Evolutionary conservation across 2,113 vertebrate genomes (phyloP).

Genomic region (Saguinus midas): DNA sequence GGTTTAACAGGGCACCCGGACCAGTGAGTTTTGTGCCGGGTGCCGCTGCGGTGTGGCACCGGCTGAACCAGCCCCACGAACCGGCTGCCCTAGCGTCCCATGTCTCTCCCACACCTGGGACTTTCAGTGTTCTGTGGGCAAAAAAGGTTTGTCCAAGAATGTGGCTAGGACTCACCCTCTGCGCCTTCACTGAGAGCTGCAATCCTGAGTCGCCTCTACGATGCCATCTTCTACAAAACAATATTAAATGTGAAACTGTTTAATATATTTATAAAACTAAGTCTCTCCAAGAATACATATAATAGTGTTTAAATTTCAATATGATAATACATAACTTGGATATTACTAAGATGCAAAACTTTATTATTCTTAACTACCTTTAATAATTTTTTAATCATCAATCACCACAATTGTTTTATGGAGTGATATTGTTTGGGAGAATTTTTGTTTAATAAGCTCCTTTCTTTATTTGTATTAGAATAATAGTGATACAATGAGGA

Average conservation of each 20-base stretch:
- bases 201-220: too few species aligned
- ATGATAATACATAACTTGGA: neutral
- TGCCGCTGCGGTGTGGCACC: too few species aligned
- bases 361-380: neutral
- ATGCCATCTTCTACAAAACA: too few species aligned
- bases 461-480: constrained; percentile 76
- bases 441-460: constrained; percentile 69
- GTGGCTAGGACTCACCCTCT: too few species aligned
- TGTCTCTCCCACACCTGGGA: too few species aligned
- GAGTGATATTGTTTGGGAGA: neutral
- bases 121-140: too few species aligned
- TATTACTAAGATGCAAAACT: constrained; percentile 16
- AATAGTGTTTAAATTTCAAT: constrained; percentile 22
- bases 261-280: neutral
- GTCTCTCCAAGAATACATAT: neutral
- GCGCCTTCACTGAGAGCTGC: too few species aligned
- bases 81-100: too few species aligned
- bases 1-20: too few species aligned
- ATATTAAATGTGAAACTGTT: constrained; percentile 29
- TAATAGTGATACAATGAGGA: constrained; percentile 60
- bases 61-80: too few species aligned
- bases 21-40: too few species aligned
- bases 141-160: too few species aligned
- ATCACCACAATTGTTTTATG: constrained; percentile 29
- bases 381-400: constrained; percentile 24